Percentiles rank a stretch among this genome's conserved stretches.
These are phyloP conservation scores for Solenodon paradoxus DNA, from an alignment of 2,113 vertebrate species.

Conservation along the genomic window DNA sequence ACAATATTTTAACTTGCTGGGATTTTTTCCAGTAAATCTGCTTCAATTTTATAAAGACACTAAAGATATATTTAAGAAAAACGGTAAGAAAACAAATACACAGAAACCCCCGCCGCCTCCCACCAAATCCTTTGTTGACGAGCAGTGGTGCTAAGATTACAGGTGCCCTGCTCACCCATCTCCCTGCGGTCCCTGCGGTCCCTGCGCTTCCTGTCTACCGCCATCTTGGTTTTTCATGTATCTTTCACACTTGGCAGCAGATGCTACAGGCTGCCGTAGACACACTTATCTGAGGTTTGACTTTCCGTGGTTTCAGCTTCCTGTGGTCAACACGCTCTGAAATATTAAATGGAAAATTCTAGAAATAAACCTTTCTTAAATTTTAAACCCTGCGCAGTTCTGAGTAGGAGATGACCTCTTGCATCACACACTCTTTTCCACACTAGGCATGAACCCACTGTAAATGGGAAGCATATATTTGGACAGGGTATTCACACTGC, in stretches of 20 bases:
- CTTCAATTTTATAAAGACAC: background rate
- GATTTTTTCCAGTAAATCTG: background rate
- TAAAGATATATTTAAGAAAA: background rate
- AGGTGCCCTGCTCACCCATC: no score
- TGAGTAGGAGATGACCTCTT: background rate
- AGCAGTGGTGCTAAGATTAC: background rate
- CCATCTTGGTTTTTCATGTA: no score
- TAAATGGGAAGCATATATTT: no score
- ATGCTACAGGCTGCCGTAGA: no score
- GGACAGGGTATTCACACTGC: no score
- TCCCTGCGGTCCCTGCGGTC: no score
- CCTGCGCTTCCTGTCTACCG: background rate
- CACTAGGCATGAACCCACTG: no score
- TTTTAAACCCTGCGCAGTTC: background rate
- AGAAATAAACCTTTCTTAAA: background rate
- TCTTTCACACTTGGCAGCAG: no score
- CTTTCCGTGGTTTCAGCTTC: background rate
- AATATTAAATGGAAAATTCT: background rate
- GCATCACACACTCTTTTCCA: no score
- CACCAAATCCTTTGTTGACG: background rate
- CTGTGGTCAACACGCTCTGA: background rate
- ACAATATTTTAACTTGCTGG: background rate
- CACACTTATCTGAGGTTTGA: background rate
- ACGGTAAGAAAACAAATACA: background rate
- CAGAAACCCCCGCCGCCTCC: no score